Conservation (phyloP, 2,113 vertebrate genomes). For the Oenanthe melanoleuca region DNA sequence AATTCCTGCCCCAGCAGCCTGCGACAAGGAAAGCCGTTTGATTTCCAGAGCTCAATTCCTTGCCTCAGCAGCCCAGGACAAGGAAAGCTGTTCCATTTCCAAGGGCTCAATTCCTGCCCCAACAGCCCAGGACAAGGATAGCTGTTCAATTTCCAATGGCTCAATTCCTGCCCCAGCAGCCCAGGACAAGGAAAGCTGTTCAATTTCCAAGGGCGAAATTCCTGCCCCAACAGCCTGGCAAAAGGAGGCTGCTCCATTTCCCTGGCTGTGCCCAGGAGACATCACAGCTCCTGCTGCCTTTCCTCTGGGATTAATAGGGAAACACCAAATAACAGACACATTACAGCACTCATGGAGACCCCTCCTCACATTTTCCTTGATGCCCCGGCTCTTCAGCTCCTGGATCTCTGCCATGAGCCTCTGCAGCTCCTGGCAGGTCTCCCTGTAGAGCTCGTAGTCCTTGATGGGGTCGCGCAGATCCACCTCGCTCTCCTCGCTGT, state of each 20-base stretch:
- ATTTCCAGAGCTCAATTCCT: background rate
- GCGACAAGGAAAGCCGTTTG: rapidly evolving
- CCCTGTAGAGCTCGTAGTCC: conserved; percentile 89
- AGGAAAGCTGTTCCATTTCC: background rate
- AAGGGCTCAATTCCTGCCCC: background rate
- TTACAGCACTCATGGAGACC: rapidly evolving
- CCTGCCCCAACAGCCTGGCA: background rate
- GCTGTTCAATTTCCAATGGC: background rate
- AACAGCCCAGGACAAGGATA: background rate
- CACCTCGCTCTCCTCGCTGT: conserved; percentile 92
- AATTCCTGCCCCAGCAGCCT: rapidly evolving
- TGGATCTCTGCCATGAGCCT: conserved; percentile 95
- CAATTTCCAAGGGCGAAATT: background rate
- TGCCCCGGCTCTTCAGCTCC: conserved; percentile 89
- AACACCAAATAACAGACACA: background rate
- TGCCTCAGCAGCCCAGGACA: background rate
- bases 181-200: rapidly evolving
- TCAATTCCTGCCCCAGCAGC: background rate
- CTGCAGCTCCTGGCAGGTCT: conserved; percentile 89
- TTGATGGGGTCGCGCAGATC: conserved; percentile 87
- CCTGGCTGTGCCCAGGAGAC: background rate
- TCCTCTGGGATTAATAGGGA: background rate
- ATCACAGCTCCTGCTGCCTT: rapidly evolving
- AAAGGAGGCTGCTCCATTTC: background rate
- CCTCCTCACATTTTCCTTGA: conserved; percentile 86